These are phyloP conservation scores for Peromyscus aztecus DNA, from an alignment of 2,797 vertebrate species.

Conservation along the genomic window DNA sequence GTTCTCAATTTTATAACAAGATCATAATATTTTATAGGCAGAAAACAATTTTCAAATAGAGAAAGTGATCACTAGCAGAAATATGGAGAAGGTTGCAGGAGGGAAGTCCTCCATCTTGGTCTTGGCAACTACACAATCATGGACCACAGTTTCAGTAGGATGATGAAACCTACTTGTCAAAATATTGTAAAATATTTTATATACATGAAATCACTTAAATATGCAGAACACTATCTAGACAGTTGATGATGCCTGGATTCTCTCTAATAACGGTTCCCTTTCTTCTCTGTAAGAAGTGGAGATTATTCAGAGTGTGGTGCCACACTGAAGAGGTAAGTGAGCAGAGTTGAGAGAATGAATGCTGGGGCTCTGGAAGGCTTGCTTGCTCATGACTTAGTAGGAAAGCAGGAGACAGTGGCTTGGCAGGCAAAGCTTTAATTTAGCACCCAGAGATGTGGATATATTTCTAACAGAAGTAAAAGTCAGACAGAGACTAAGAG, in stretches of 20 bases:
- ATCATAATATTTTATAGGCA: not conserved
- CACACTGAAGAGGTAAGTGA: not conserved
- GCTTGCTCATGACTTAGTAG: not conserved
- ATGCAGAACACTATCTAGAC: not conserved
- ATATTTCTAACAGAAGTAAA: slow-evolving; percentile 12
- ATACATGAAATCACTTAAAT: not conserved
- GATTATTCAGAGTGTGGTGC: not conserved
- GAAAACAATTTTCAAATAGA: slow-evolving; percentile 46
- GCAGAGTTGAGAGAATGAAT: not conserved
- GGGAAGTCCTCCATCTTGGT: not conserved
- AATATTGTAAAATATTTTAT: slow-evolving; percentile 9
- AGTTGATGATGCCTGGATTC: not conserved
- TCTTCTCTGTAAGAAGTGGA: not conserved
- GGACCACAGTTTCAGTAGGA: not conserved
- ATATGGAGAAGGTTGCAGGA: not conserved
- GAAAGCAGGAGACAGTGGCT: not conserved
- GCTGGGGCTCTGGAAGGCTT: not conserved
- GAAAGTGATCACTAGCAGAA: not conserved
- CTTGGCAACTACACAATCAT: not conserved
- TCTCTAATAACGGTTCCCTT: slow-evolving; percentile 12
- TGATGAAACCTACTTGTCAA: not conserved
- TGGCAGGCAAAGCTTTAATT: not conserved
- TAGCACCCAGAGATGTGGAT: not conserved
- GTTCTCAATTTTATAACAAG: slow-evolving; percentile 20
- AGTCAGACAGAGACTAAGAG: slow-evolving; percentile 8